These are phyloP conservation scores for Remorina albescens DNA, from an alignment of 2,797 vertebrate species.

Conservation along the genomic window DNA sequence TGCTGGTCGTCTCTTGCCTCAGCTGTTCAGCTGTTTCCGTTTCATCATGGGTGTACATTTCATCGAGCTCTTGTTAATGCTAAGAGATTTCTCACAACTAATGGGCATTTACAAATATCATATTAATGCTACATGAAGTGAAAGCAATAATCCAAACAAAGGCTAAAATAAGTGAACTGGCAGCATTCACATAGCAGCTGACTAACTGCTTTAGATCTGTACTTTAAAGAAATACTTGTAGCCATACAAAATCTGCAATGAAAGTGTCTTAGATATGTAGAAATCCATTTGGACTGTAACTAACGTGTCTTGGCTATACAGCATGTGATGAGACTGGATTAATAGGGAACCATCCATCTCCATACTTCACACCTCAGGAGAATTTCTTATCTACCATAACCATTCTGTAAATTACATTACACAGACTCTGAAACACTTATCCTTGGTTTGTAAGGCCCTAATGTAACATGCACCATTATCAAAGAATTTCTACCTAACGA, in stretches of 20 bases:
- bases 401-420: slow-evolving; percentile 72
- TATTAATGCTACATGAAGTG: slow-evolving; percentile 70
- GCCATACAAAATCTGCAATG: slow-evolving; percentile 55
- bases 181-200: slow-evolving; percentile 9
- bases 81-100: slow-evolving; percentile 76
- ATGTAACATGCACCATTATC: slow-evolving; percentile 83
- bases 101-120: slow-evolving; percentile 64
- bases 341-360: slow-evolving; percentile 67
- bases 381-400: slow-evolving; percentile 68
- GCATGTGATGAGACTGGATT: slow-evolving; percentile 55
- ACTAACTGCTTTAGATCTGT: slow-evolving; percentile 10
- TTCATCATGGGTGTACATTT: slow-evolving; percentile 70
- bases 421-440: slow-evolving; percentile 70
- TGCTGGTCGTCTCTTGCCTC: slow-evolving; percentile 46
- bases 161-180: slow-evolving; percentile 47
- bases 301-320: slow-evolving; percentile 29
- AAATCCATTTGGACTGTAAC: slow-evolving; percentile 44
- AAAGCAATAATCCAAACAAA: slow-evolving; percentile 56
- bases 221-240: slow-evolving; percentile 51
- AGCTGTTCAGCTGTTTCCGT: slow-evolving; percentile 65
- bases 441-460: slow-evolving; percentile 78
- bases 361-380: slow-evolving; percentile 68
- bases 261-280: slow-evolving; percentile 45
- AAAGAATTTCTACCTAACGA: slow-evolving; percentile 80
- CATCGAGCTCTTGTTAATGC: slow-evolving; percentile 59